Evolutionary conservation across 1,140 invertebrate genomes (phyloP), one percentile per base, ranked within the genome.

Genomic region (Drosophila repletoides): DNA sequence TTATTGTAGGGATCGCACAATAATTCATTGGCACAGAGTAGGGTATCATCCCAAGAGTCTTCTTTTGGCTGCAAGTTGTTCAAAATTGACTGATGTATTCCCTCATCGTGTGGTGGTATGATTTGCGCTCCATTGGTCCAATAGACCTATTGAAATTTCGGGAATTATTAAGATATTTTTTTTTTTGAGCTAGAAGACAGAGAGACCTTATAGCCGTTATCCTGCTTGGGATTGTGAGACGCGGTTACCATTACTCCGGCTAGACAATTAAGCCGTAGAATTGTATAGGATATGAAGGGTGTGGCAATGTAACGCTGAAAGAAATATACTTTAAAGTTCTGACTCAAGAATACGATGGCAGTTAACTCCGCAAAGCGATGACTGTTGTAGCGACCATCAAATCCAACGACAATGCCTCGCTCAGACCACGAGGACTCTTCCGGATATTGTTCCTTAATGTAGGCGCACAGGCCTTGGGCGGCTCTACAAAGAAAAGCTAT

Each of bases 171-270:
- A n/a, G n/a, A n/a, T n/a, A n/a, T n/a, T n/a, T n/a, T n/a, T n/a
- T n/a, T n/a, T n/a, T n/a, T n/a, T n/a, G n/a, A n/a, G n/a, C n/a
- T n/a, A n/a, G n/a, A n/a, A 19, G 12, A 17, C 3, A 5, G 2
- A 0, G 9, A 6, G 24, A 40, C 51, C 92, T 99, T 99, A 89
- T 99, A 99, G 2, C 98, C 98, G 91, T 99, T 99, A 89, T 99
- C 98, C 45, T 99, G 95, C 91, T 99, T 99, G 0, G 98, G 98
- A 92, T 99, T 99, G 79, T 99, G 98, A 0, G 98, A 99, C 0
- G 98, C 98, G 9, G 98, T 99, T 0, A 99, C 93, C 97, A 99
- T 98, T 2, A 99, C 93, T 3, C 98, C 98, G 52, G 94, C 95
- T 1, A 93, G 93, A 55, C 94, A 95, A 22, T 93, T 93, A 26